phyloP scores from a whole-genome alignment of 2,113 vertebrate species.

The Peromyscus leucopus region DNA sequence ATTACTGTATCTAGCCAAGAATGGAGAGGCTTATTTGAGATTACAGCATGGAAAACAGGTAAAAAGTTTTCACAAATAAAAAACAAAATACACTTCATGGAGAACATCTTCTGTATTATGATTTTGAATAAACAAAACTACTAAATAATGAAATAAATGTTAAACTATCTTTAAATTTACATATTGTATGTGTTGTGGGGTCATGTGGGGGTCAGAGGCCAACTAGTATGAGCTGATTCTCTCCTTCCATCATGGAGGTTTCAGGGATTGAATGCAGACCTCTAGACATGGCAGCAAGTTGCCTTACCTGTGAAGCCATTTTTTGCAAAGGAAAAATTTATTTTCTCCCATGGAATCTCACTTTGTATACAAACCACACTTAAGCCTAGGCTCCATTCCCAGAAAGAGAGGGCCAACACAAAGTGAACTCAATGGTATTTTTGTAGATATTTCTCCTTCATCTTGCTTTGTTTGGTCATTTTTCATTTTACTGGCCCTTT shows the following conservation, averaged over 20 bases:
- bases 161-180: too few relatives aligned
- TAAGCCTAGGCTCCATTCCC: neutral
- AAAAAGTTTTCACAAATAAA: slow-evolving; percentile 31
- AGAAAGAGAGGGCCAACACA: too few relatives aligned
- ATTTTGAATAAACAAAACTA: slow-evolving; percentile 15
- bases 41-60: neutral
- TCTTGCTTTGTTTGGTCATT: neutral
- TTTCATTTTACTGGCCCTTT: neutral
- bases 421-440: neutral
- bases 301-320: neutral
- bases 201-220: neutral
- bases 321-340: neutral
- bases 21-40: neutral
- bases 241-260: neutral
- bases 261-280: neutral
- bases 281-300: neutral
- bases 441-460: neutral
- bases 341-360: neutral
- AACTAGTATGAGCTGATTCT: neutral
- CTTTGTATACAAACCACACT: neutral
- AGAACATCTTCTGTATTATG: neutral
- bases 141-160: slow-evolving; percentile 25
- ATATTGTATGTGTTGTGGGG: too few relatives aligned
- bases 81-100: neutral
- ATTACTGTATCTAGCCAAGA: neutral